Evolutionary conservation across 1,140 invertebrate genomes (phyloP).

Genomic region (Apocrypta bakeri): DNA sequence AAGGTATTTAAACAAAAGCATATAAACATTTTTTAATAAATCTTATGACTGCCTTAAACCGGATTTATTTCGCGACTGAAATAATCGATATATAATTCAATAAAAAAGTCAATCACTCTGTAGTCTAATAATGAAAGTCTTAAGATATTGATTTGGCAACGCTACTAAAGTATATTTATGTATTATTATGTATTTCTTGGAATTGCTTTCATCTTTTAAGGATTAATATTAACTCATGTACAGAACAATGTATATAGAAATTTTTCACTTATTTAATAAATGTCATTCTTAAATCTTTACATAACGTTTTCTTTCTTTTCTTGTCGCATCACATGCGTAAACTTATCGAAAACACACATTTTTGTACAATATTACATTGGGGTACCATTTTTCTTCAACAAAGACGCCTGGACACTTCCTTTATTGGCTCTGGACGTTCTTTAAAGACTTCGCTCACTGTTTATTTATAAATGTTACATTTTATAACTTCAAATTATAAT

Average conservation of each 20-base stretch:
- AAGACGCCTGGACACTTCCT: slow-evolving; percentile 37
- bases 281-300: slow-evolving; percentile 57
- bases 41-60: no score
- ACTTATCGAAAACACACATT: slow-evolving; percentile 50
- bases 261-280: slow-evolving; percentile 64
- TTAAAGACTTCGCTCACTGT: neutral
- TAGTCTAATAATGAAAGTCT: neutral
- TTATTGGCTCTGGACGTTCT: slow-evolving; percentile 19
- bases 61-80: no score
- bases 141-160: neutral
- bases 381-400: slow-evolving; percentile 47
- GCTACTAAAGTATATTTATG: neutral
- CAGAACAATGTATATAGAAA: slow-evolving; percentile 58
- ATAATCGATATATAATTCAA: slow-evolving; percentile 13
- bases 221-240: slow-evolving; percentile 33
- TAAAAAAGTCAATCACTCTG: neutral
- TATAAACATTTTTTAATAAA: no score
- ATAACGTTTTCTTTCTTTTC: slow-evolving; percentile 53
- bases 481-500: slow-evolving; percentile 52
- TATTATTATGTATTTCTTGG: slow-evolving; percentile 16
- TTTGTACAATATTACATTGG: slow-evolving; percentile 51
- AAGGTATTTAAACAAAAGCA: no score
- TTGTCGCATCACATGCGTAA: slow-evolving; percentile 48
- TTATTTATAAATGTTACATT: slow-evolving; percentile 39
- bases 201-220: slow-evolving; percentile 21